Conservation (phyloP, 2,888 invertebrate genomes). For the Griposia aprilina region DNA sequence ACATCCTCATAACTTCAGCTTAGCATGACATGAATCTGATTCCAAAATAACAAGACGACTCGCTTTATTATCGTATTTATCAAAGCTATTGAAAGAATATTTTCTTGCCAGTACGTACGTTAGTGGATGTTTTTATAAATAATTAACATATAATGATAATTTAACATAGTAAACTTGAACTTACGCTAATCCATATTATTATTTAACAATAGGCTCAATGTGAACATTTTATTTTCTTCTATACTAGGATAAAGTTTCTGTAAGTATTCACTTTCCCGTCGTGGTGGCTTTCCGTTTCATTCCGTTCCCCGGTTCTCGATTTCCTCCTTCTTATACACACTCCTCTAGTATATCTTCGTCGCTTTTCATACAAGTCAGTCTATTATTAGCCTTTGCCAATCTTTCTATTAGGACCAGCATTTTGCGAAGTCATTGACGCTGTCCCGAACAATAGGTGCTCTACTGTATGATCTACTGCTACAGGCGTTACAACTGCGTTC, state of each 20-base stretch:
- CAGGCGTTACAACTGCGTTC: slow-evolving; percentile 17
- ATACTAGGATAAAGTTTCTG: neutral
- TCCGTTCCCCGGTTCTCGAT: slow-evolving; percentile 1
- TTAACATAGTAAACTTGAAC: slow-evolving; percentile 11
- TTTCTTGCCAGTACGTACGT: neutral
- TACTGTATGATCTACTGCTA: slow-evolving; percentile 8
- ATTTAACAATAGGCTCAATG: neutral
- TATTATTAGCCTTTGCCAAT: slow-evolving; percentile 41
- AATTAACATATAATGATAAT: neutral
- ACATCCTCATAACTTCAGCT: neutral
- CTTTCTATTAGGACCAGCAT: slow-evolving; percentile 41
- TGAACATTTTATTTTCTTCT: neutral
- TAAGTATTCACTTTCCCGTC: slow-evolving; percentile 17
- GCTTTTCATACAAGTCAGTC: slow-evolving; percentile 8
- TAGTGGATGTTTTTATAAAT: neutral
- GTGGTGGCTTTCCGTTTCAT: neutral
- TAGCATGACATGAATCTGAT: neutral
- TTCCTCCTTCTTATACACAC: neutral
- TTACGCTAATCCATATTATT: slow-evolving; percentile 12
- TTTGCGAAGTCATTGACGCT: slow-evolving; percentile 23
- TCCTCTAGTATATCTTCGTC: neutral
- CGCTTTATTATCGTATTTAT: neutral
- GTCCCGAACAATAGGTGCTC: slow-evolving; percentile 19
- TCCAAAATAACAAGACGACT: neutral
- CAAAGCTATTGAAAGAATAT: neutral